Evolutionary conservation across 2,888 invertebrate species (phyloP), one percentile per base, ranked within the genome.

Genomic region (Ennomos erosarius): DNA sequence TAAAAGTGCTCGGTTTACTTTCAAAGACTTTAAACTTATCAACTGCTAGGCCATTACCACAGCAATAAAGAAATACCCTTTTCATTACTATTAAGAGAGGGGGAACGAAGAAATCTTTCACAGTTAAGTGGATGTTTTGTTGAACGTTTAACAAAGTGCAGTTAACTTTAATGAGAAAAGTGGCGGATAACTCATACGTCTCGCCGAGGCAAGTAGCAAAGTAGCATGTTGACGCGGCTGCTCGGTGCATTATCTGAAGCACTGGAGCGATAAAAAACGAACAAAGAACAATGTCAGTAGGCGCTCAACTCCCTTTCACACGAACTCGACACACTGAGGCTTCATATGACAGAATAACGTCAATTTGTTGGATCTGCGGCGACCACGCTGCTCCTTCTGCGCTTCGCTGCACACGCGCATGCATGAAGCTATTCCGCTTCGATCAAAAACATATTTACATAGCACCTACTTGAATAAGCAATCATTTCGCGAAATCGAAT

Each of bases 231-330:
- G 79, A 78, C 71, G 74, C 70, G 73, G 70, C 70, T 74, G 73
- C 76, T 78, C 75, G 77, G 70, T 79, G 84, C 79, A 88, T 88
- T 90, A 90, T 88, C 89, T 87, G 80, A 86, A 86, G 83, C 87
- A 87, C 80, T 88, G 81, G 82, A 85, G 86, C 90, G 89, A 90
- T 90, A 90, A 88, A 88, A 67, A 88, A 85, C 81, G 88, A 88
- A 90, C 90, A 90, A 90, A 91, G 91, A 90, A 90, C 88, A 88
- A 90, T 88, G 88, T 87, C 86, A 83, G 84, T 83, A 79, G 84
- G 77, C 78, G 79, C 82, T 87, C 78, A 81, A 87, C 80, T 88
- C 87, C 88, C 86, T 88, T 89, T 90, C 88, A 87, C 87, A 85
- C 78, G 85, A 87, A 89, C 81, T 82, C 78, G 76, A 67, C 75